Conservation (phyloP, 2,113 vertebrate species). For the Leucopsar rothschildi region DNA sequence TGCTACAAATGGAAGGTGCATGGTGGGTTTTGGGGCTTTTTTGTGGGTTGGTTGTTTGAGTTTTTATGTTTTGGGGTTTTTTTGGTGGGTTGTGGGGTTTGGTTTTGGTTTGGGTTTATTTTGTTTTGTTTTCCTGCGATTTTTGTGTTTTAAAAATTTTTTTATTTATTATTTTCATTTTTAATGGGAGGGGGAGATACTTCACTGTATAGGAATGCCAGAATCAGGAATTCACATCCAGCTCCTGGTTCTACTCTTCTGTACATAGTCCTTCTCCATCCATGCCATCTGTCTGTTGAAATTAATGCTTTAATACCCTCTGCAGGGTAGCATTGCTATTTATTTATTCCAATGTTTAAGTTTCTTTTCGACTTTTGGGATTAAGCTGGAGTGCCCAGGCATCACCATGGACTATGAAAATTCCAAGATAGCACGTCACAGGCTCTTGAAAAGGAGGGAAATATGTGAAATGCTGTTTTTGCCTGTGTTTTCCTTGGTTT, state of each 20-base stretch:
- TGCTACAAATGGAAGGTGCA: neutral
- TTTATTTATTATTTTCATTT: neutral
- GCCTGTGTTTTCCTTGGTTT: neutral
- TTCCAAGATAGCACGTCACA: neutral
- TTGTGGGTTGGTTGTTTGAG: neutral
- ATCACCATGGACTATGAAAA: neutral
- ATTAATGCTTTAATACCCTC: slow-evolving; percentile 29
- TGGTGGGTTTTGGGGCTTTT: neutral
- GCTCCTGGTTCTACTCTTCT: neutral
- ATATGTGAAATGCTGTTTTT: neutral
- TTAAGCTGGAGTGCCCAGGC: neutral
- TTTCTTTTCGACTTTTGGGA: neutral
- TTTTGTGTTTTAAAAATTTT: neutral
- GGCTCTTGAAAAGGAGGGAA: neutral
- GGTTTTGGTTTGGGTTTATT: neutral
- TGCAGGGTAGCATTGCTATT: neutral
- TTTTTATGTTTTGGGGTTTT: neutral
- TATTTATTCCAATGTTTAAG: slow-evolving; percentile 8
- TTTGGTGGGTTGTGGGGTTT: neutral
- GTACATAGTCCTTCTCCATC: neutral
- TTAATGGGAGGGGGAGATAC: rapidly evolving
- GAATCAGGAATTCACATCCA: neutral
- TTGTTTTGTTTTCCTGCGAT: neutral
- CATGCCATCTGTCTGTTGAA: neutral
- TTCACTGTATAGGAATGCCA: neutral